Base-by-base conservation (phyloP, 2,888 invertebrate genomes). In the Trachelus tabidus region DNA sequence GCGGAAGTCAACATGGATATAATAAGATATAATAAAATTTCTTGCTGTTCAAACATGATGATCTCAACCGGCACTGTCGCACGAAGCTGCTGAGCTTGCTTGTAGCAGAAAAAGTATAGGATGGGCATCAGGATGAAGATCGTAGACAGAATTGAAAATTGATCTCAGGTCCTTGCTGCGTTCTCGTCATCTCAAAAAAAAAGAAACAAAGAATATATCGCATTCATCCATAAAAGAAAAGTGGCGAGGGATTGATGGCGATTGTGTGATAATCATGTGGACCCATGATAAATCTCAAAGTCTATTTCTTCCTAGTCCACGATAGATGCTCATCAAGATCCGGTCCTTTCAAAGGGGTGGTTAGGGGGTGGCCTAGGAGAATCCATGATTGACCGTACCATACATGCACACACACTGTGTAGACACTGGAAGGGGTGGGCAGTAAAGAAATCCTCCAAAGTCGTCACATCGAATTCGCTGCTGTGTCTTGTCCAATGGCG, bases 1-100 rank as follows among this genome's bases (percentile, higher is more conserved):
- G 76, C 80, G 83, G 82, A 83, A 81, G 82, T 82, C 75, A 82
- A 81, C 75, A 81, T 73, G 77, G 77, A 77, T 79, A 73, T 37
- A 75, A 40, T 34, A 33, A 37, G 77, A 76, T 79, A 73, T 56
- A 75, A 68, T 40, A 33, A 37, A 37, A 76, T 77, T 79, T 78
- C 78, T 75, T 74, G 73, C 34, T 56, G 23, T 23, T 56, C 56
- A 56, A 56, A 56, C 56, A 56, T 3, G 9, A 23, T 2, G 56
- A 56, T 9, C 15, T 56, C 56, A 56, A 23, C 2, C 9, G 56
- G 56, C 56, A 9, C 23, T 23, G 56, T 56, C 56, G 23, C 23
- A 9, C 56, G 56, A 56, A 56, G 23, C 56, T 15, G 15, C 40
- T 40, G 40, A 40, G 15, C 40, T 15, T 15, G 40, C 15, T 40